Evolutionary conservation across 1,140 invertebrate genomes (phyloP), one percentile per base, ranked within the genome.

Genomic region (Gryllus bimaculatus): DNA sequence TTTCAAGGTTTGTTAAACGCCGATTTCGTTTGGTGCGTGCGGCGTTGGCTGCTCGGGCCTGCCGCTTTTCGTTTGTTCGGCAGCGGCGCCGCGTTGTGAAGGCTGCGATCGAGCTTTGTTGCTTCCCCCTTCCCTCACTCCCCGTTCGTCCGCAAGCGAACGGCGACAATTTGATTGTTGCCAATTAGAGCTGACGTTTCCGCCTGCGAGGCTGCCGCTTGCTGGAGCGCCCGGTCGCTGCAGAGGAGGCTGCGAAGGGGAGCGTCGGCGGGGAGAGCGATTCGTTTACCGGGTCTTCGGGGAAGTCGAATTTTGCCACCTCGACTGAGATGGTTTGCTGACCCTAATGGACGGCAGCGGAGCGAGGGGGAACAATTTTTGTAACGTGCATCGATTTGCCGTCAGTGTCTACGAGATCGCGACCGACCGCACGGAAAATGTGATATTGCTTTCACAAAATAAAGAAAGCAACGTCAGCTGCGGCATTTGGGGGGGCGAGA

Each of bases 1-100:
- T 66, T 66, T 66, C 54, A 66, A 66, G 54, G 54, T 66, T 66
- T 66, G 54, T 66, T 66, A 66, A 66, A 66, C 54, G 54, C 18
- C 54, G 54, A 66, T 66, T 66, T 66, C 54, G 18, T 66, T 66
- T 66, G 54, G 18, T 66, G 54, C 54, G 54, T 18, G 18, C 54
- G 54, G 18, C 54, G 18, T 66, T 13, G 54, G 18, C 54, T 1
- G 18, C 54, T 18, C 54, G 10, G 2, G 54, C 18, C 26, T 39
- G 26, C 26, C 26, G 26, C 26, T 39, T 39, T 39, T 39, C 26
- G 54, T 66, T 66, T 10, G 10, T 18, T 66, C 18, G 54, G 54
- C 54, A 66, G 10, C 7, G 54, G 18, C 54, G 7, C 10, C 54
- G 54, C 26, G 54, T 18, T 13, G 54, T 10, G 18, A 18, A 66